phyloP scores from a whole-genome alignment of 2,797 vertebrate genomes.

The Enteromius argenteus region DNA sequence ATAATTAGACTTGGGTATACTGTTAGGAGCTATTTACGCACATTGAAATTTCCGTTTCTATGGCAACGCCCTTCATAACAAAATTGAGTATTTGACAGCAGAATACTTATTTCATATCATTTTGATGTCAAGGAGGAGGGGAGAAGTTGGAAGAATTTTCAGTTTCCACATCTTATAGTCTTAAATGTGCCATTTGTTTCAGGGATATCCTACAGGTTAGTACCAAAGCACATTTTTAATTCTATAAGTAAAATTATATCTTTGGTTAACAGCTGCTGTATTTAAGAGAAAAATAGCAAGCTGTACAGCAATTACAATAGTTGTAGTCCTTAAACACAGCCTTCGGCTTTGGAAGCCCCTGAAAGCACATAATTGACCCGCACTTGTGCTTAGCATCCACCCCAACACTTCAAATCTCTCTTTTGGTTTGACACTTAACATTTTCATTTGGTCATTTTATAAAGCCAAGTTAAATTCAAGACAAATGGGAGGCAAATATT shows the following conservation, averaged over 20 bases:
- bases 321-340: background rate
- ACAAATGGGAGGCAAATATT: slow-evolving; percentile 54
- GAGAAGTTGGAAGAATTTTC: background rate
- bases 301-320: background rate
- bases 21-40: background rate
- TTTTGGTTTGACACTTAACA: background rate
- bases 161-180: background rate
- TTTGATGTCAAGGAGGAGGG: background rate
- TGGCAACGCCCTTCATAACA: background rate
- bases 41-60: background rate
- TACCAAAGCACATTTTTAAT: too few relatives aligned
- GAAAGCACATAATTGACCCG: background rate
- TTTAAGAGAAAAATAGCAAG: background rate
- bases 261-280: background rate
- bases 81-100: background rate
- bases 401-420: background rate
- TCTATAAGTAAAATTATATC: background rate
- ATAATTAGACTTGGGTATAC: background rate
- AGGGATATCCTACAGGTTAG: background rate
- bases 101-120: background rate
- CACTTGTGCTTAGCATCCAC: background rate
- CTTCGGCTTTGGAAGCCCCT: background rate
- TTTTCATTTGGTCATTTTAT: background rate
- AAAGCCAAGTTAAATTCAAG: background rate
- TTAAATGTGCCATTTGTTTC: background rate